A percentile compares a stretch with the other conserved stretches of the same genome.
phyloP scores from a whole-genome alignment of 2,113 vertebrate genomes.

The Gulo gulo region DNA sequence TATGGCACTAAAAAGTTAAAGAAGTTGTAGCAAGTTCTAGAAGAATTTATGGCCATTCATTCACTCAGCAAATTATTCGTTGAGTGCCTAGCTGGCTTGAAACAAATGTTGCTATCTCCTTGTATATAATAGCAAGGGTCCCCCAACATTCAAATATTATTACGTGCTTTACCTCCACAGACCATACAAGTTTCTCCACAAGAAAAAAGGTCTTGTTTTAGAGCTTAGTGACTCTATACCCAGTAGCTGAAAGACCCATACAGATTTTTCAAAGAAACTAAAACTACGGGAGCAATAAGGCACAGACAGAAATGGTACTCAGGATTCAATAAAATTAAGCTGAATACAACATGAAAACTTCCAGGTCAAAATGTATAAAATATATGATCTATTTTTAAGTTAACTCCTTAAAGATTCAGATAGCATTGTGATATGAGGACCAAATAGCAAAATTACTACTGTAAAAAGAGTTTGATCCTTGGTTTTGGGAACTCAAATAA shows the following conservation, averaged over 20 bases:
- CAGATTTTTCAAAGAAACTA: background rate
- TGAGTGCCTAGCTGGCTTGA: background rate
- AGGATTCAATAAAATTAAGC: background rate
- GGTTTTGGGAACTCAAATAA: conserved; percentile 28
- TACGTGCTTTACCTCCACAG: background rate
- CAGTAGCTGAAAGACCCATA: background rate
- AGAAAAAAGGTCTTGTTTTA: background rate
- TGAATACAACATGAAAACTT: conserved; percentile 37
- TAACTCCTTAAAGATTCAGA: background rate
- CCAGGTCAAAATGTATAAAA: conserved; percentile 1
- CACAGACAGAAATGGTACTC: background rate
- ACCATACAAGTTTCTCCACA: background rate
- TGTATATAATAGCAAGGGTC: background rate
- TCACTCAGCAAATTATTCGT: conserved; percentile 12
- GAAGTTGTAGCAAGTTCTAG: background rate
- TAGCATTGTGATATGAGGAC: background rate
- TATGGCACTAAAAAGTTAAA: background rate
- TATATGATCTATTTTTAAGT: background rate
- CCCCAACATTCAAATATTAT: background rate
- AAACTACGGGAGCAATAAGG: background rate
- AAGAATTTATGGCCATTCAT: background rate
- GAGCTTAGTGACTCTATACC: background rate
- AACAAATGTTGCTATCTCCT: background rate
- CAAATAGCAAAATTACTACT: conserved; percentile 26
- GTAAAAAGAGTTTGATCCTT: background rate